phyloP scores from a whole-genome alignment of 2,113 vertebrate genomes.

The Hippocampus zosterae region DNA sequence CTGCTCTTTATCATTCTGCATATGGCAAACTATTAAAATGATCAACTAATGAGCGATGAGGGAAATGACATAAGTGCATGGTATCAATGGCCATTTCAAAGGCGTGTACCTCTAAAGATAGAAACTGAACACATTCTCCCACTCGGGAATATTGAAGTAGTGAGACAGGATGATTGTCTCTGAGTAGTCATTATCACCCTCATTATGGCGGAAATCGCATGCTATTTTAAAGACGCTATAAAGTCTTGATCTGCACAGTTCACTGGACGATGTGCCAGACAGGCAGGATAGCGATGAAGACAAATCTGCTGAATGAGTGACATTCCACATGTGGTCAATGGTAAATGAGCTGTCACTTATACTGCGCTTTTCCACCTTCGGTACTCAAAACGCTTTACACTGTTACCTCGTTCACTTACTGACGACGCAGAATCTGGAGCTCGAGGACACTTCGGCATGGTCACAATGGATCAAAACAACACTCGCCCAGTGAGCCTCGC shows the following conservation, averaged over 20 bases:
- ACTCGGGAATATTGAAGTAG: constrained; percentile 23
- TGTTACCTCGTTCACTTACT: too few relatives aligned
- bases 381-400: too few relatives aligned
- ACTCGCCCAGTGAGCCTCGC: too few relatives aligned
- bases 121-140: constrained; percentile 29
- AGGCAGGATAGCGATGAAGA: background rate
- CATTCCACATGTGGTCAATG: background rate
- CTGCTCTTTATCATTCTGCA: background rate
- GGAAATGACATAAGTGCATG: background rate
- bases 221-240: constrained; percentile 27
- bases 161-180: constrained; percentile 23
- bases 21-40: background rate
- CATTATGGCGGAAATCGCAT: constrained; percentile 48
- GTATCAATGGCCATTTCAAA: background rate
- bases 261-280: constrained; percentile 19
- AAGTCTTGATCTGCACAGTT: constrained; percentile 27
- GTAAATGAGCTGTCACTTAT: too few relatives aligned
- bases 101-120: constrained; percentile 22
- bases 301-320: background rate
- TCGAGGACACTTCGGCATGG: too few relatives aligned
- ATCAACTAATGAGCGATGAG: background rate
- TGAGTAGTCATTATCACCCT: constrained; percentile 36
- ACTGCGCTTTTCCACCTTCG: too few relatives aligned
- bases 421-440: too few relatives aligned
- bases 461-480: too few relatives aligned